Base-by-base conservation (phyloP, 2,888 invertebrate species). In the Orthonychiurus folsomi region DNA sequence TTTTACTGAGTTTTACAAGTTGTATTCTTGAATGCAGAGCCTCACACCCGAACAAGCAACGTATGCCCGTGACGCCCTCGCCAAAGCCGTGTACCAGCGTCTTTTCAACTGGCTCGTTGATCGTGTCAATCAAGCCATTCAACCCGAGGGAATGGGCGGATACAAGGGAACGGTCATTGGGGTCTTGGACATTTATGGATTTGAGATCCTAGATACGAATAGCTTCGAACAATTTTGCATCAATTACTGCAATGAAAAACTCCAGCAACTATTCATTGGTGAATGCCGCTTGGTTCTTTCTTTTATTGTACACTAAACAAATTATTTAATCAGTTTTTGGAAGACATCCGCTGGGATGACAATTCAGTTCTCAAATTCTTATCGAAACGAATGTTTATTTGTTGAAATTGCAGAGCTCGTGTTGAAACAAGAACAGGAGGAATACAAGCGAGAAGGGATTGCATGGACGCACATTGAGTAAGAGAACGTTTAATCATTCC, bases 191-290 rank as follows among this genome's bases (percentile, higher is more conserved):
- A 99, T 99, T 75, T 99, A 97, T 77, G 97, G 97, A 23, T 99
- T 97, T 78, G 97, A 99, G 81, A 94, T 97, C 71, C 95, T 99
- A 78, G 94, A 95, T 73, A 84, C 84, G 27, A 97, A 97, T 79
- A 93, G 93, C 80, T 95, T 97, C 79, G 97, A 97, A 78, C 97
- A 97, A 80, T 93, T 97, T 79, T 97, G 96, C 78, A 97, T 97
- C 76, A 97, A 97, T 80, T 97, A 96, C 79, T 97, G 96, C 76
- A 97, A 97, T 77, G 97, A 97, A 80, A 97, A 97, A 77, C 81
- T 97, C 69, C 97, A 97, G 77, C 97, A 97, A 78, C 81, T 97
- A 47, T 97, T 97, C 77, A 97, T 97, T 75, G 89, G 89, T 89
- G 75, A 78, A 80, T 70, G n/a, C n/a, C n/a, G n/a, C n/a, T n/a